Conservation (phyloP, 2,113 vertebrate genomes). For the Rhabdomys dilectus region DNA sequence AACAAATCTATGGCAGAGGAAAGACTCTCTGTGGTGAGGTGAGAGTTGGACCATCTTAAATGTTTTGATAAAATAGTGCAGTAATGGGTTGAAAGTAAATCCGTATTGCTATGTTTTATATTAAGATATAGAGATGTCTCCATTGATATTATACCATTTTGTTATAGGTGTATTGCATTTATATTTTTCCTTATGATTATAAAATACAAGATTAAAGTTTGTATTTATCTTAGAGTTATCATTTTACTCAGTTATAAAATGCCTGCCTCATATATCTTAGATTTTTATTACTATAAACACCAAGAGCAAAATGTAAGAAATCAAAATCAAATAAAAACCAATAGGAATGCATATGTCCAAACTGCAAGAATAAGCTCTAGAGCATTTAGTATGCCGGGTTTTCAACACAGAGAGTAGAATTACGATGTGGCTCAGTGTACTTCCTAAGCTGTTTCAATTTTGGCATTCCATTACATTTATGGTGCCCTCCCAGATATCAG, state of each 20-base stretch:
- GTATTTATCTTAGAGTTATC: neutral
- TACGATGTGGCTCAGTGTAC: neutral
- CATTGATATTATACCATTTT: neutral
- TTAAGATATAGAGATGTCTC: slow-evolving; percentile 13
- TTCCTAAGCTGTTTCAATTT: neutral
- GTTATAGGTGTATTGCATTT: slow-evolving; percentile 21
- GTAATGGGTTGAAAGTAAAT: neutral
- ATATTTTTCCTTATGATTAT: neutral
- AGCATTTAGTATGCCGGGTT: neutral
- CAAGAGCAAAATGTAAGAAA: neutral
- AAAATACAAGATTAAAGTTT: slow-evolving; percentile 15
- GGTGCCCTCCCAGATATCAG: neutral
- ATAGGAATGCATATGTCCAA: neutral
- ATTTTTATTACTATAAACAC: neutral
- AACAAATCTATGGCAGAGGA: neutral
- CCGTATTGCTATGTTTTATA: neutral
- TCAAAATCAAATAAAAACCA: no score
- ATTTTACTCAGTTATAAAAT: neutral
- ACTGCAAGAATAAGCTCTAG: neutral
- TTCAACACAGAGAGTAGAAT: neutral
- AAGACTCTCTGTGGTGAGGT: neutral
- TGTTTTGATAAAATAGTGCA: neutral
- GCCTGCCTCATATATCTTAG: neutral
- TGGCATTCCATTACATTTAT: neutral
- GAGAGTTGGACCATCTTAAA: neutral